Evolutionary conservation across 30 jellyfish, hydroid and myxozoan genomes (phyloP).

Genomic region (Aurelia aurita): DNA sequence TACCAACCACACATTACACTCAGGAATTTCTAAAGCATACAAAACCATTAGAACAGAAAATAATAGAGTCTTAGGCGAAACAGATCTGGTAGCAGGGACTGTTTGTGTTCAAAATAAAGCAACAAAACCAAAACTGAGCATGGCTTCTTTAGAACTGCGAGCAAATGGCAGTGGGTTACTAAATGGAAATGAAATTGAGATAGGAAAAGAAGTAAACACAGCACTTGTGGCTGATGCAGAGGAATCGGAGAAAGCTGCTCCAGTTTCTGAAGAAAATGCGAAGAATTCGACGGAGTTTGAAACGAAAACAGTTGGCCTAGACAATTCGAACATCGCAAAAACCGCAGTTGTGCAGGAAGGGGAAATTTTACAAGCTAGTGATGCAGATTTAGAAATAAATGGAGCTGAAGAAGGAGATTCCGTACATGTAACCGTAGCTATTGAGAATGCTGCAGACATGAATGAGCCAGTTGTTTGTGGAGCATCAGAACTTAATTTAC

Average conservation of each 20-base stretch:
- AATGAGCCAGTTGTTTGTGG: background rate
- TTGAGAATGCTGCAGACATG: too few species aligned
- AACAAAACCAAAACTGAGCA: background rate
- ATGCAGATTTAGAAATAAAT: background rate
- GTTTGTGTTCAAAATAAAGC: background rate
- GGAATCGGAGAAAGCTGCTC: background rate
- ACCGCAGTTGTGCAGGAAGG: too few species aligned
- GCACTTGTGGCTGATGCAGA: background rate
- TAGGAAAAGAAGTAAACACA: background rate
- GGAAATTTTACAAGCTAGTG: background rate
- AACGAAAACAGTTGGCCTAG: too few species aligned
- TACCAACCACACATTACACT: slow-evolving; percentile 23
- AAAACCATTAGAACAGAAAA: background rate
- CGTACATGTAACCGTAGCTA: too few species aligned
- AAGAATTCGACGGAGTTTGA: background rate
- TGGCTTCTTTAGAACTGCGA: background rate
- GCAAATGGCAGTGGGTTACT: background rate
- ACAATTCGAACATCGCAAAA: too few species aligned
- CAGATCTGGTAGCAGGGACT: background rate
- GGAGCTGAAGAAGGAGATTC: background rate
- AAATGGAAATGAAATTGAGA: background rate
- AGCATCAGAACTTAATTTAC: background rate
- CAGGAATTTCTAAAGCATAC: slow-evolving; percentile 43
- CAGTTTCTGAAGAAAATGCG: background rate
- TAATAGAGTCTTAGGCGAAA: background rate